Evolutionary conservation across 2,888 invertebrate species (phyloP), one percentile per base, ranked within the genome.

Genomic region (Cactoblastis cactorum): DNA sequence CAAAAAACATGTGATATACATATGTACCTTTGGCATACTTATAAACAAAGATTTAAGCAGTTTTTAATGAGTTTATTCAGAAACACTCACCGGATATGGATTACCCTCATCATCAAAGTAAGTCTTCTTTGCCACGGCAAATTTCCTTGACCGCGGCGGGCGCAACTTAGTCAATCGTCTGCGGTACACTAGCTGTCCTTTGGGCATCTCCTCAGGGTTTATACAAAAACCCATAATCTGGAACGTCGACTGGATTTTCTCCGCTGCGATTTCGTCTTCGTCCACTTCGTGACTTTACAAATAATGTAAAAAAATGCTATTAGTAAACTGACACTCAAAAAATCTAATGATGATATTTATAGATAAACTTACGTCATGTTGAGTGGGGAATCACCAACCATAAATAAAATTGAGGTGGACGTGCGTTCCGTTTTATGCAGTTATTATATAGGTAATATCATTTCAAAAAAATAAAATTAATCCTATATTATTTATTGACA

Each of bases 61-160:
- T n/a, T n/a, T n/a, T n/a, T n/a, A n/a, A n/a, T n/a, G n/a, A n/a
- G n/a, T n/a, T n/a, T n/a, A n/a, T n/a, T n/a, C 12, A 22, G 14
- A 19, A 22, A 37, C 37, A 18, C n/a, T 34, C 6, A 84, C 84
- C 74, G 77, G 74, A 50, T 75, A 80, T 1, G 91, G 81, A 57
- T 92, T 91, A 0, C 93, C 94, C 58, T 94, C 93, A 43, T 94
- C 93, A 67, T 94, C 93, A 61, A 93, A 94, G 61, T 91, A 92
- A 9, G 90, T 92, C 67, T 94, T 93, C 62, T 84, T 91, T 5
- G 91, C 79, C 0, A 49, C 57, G 1, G 63, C 65, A 37, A 71
- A 72, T 47, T 75, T 78, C 61, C 80, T 84, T 49, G 80, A 73
- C 33, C 88, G 74, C 0, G 84, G 86, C 0, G 90, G 83, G 12